These are phyloP conservation scores for Paracentrotus lividus DNA, from an alignment of 53 echinoderm and acorn worm genomes.

Conservation along the genomic window DNA sequence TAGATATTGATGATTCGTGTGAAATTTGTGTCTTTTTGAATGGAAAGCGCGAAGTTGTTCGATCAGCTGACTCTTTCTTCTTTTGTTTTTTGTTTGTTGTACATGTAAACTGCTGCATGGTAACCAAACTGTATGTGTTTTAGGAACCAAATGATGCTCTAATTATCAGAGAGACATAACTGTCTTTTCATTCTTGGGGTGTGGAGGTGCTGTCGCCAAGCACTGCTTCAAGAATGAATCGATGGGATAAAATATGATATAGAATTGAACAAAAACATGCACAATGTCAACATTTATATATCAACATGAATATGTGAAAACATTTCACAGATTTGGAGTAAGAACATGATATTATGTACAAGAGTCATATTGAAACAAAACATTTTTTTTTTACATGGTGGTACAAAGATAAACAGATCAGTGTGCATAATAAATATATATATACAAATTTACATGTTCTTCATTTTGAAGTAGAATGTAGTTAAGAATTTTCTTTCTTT, in stretches of 20 bases:
- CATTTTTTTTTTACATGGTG: slow-evolving; percentile 48
- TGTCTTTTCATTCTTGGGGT: slow-evolving; percentile 39
- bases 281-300: slow-evolving; percentile 60
- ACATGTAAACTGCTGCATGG: slow-evolving; percentile 4
- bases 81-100: background rate
- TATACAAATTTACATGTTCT: background rate
- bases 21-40: slow-evolving; percentile 39
- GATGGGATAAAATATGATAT: slow-evolving; percentile 12
- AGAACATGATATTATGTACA: slow-evolving; percentile 43
- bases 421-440: background rate
- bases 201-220: background rate
- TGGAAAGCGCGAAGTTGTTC: background rate
- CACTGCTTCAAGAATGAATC: background rate
- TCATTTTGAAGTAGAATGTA: slow-evolving; percentile 22
- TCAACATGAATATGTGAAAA: slow-evolving; percentile 49
- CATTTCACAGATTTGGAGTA: background rate
- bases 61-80: background rate
- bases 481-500: background rate
- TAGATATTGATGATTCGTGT: slow-evolving; percentile 11
- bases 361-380: slow-evolving; percentile 26
- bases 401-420: slow-evolving; percentile 21
- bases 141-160: slow-evolving; percentile 62
- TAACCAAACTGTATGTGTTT: slow-evolving; percentile 30
- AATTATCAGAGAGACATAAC: background rate
- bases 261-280: slow-evolving; percentile 47